Conservation (phyloP, 2,888 invertebrate genomes). For the Hermaeophaga mercurialis region DNA sequence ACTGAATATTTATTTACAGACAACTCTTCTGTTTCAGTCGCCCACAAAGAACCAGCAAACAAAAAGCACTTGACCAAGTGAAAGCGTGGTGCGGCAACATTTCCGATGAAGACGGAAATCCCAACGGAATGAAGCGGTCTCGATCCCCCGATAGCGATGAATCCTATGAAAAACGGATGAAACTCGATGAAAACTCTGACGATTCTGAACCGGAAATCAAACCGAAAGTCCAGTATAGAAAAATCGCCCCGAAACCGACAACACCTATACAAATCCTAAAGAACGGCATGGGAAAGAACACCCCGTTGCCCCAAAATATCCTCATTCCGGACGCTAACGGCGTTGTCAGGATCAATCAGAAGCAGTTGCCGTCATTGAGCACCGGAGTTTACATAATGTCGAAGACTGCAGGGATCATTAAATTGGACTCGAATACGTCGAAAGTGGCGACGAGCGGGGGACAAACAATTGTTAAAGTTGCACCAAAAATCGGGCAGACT, state of each 20-base stretch:
- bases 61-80: constrained; percentile 80
- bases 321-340: constrained; percentile 67
- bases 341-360: constrained; percentile 75
- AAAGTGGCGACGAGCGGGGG: constrained; percentile 54
- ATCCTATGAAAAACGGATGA: constrained; percentile 54
- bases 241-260: constrained; percentile 31
- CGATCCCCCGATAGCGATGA: constrained; percentile 50
- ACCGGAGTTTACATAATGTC: constrained; percentile 78
- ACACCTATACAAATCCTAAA: constrained; percentile 27
- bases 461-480: constrained; percentile 56
- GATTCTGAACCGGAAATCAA: constrained; percentile 44
- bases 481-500: constrained; percentile 61
- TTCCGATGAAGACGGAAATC: constrained; percentile 59
- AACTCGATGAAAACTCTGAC: constrained; percentile 53
- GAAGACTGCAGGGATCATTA: constrained; percentile 75
- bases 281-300: constrained; percentile 44
- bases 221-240: constrained; percentile 27
- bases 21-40: constrained; percentile 62
- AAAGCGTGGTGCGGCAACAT: constrained; percentile 82
- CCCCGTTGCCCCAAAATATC: constrained; percentile 49
- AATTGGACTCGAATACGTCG: constrained; percentile 64
- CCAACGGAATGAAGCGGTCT: constrained; percentile 39
- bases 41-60: constrained; percentile 78
- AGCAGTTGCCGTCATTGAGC: constrained; percentile 68
- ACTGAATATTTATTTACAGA: too few relatives aligned